Evolutionary conservation across 2,888 invertebrate species (phyloP), one percentile per base, ranked within the genome.

Genomic region (Pseudolycoriella hygida): DNA sequence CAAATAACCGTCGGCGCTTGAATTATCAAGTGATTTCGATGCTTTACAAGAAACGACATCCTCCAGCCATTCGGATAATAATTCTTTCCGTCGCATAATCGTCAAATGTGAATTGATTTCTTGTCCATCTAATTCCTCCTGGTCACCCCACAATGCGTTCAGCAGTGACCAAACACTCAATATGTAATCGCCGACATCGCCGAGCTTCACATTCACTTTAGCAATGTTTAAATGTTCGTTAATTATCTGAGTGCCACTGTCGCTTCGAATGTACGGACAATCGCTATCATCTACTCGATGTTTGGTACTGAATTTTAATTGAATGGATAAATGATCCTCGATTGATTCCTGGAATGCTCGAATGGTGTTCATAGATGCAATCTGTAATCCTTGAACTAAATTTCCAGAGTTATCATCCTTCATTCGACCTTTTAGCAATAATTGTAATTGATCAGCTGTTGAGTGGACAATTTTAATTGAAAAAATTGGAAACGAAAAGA

Each of bases 61-160:
- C 51, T 72, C 71, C 25, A 80, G 60, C 80, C 80, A 81, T 40
- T 71, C 68, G 2, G 77, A 74, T 2, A 81, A 58, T 2, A 77
- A 70, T 55, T 75, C 72, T 48, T 73, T 67, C 12, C 79, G 67
- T 38, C 72, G 65, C 60, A 73, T 71, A 42, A 72, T 68, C 32
- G 66, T 66, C 38, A 68, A 64, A 55, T 76, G 71, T 12, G 57
- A 60, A n/a, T 48, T 53, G 1, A 53, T 44, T 2, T 65, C 64
- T 17, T 56, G 55, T 1, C 67, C 71, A 40, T 72, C 70, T 6
- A 69, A 55, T 12, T 77, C 76, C 1, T 78, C 69, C 20, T 82
- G 73, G 12, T 76, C 74, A 2, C 86, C 89, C 93, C 93, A 93
- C 8, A 93, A 68, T 0, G 89, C 84, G 6, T 79, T 75, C 54